Evolutionary conservation across 2,113 vertebrate genomes (phyloP), one percentile per base, ranked within the genome.

Genomic region (Anolis carolinensis): DNA sequence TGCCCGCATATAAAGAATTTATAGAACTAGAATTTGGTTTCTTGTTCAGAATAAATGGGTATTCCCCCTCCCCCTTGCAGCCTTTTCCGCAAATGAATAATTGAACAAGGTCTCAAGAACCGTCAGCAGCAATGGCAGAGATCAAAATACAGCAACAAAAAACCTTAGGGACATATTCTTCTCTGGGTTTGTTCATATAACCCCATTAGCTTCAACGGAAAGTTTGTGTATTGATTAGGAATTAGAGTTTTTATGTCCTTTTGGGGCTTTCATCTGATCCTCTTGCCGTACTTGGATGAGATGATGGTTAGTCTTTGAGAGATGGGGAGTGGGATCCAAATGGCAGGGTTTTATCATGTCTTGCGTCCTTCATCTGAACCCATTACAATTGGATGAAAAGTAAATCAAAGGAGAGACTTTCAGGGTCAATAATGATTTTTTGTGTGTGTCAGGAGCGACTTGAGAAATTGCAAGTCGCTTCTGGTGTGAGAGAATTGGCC

Each of bases 61-160:
- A 21, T 11, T 34, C 30, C 30, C 50, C 50, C 65, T 2, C 1
- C 27, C 10, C 23, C 7, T 32, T 14, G n/a, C 48, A 25, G 1
- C 30, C 50, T 52, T 70, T 68, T 55, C 32, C 23, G 71, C 67
- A 85, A 44, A 79, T 79, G 27, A 85, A 39, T 68, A 79, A 72
- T 82, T 44, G 55, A 85, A 55, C 34, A 70, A 79, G 6, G 9
- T 70, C 65, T 36, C 27, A n/a, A 59, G 76, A 72, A 85, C 18
- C 71, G 25, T 27, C 5, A n/a, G 25, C 36, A 55, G 48, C 63
- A 36, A 1, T 20, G 14, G n/a, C 50, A 13, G 74, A 76, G 63
- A 67, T 65, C 62, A 52, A 32, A 67, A 1, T 62, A 44, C 34
- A 62, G 34, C 34, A 85, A 78, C n/a, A 70, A 32, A 34, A 39